phyloP scores from a whole-genome alignment of 1,140 invertebrate genomes.

The Papilio xuthus region DNA sequence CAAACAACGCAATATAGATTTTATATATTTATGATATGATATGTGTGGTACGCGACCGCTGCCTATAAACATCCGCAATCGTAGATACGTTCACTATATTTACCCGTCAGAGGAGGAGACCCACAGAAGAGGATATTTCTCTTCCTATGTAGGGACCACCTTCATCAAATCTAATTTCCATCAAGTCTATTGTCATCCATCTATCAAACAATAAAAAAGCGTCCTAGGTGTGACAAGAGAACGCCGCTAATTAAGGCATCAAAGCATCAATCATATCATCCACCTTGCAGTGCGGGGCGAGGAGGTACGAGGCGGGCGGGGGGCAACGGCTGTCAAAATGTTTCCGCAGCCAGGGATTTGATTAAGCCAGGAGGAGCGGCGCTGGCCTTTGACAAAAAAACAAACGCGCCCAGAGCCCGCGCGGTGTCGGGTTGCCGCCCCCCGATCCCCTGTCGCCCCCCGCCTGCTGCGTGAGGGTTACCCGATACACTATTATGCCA shows the following conservation, averaged over 20 bases:
- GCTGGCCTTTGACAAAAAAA: constrained; percentile 29
- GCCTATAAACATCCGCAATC: too few relatives aligned
- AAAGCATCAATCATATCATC: not conserved
- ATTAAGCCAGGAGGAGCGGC: constrained; percentile 23
- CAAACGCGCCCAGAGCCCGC: not conserved
- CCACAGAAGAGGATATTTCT: too few relatives aligned
- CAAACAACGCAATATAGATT: not conserved
- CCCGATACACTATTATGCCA: constrained; percentile 55
- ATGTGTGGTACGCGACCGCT: too few relatives aligned
- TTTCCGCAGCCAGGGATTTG: constrained; percentile 25
- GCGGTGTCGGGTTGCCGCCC: constrained; percentile 47
- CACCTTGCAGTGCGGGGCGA: not conserved
- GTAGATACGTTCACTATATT: too few relatives aligned
- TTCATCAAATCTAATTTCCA: too few relatives aligned
- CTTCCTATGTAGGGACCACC: too few relatives aligned
- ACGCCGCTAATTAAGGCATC: not conserved
- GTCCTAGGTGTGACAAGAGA: not conserved
- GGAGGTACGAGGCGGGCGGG: not conserved
- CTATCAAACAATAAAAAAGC: not conserved
- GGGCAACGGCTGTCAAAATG: constrained; percentile 28
- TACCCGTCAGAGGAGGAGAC: too few relatives aligned
- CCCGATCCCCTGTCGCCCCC: constrained; percentile 39
- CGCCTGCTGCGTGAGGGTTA: constrained; percentile 39
- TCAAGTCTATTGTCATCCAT: not conserved
- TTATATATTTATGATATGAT: too few relatives aligned